These are phyloP conservation scores for Artibeus lituratus DNA, from an alignment of 2,797 vertebrate species.

Conservation along the genomic window DNA sequence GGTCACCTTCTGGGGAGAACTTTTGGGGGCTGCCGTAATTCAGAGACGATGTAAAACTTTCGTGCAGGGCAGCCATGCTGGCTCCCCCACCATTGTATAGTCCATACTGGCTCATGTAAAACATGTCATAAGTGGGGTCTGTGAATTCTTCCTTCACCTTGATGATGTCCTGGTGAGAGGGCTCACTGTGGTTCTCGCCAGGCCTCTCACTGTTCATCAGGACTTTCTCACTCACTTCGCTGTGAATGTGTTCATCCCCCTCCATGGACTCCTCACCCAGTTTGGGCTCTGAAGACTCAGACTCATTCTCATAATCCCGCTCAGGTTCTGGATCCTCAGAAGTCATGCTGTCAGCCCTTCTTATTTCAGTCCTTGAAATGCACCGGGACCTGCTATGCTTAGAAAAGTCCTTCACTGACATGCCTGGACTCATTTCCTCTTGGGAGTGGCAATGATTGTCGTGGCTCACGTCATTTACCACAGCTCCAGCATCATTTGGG, in stretches of 20 bases:
- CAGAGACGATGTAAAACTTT: slow-evolving; percentile 96
- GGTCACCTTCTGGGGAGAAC: slow-evolving; percentile 95
- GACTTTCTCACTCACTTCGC: slow-evolving; percentile 85
- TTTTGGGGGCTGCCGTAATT: slow-evolving; percentile 96
- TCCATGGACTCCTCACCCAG: slow-evolving; percentile 94
- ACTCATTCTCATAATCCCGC: slow-evolving; percentile 98
- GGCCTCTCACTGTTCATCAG: slow-evolving; percentile 88
- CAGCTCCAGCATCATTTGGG: slow-evolving; percentile 85
- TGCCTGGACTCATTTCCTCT: slow-evolving; percentile 95
- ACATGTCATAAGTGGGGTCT: slow-evolving; percentile 98
- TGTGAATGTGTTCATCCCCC: slow-evolving; percentile 85
- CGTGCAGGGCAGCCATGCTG: slow-evolving; percentile 97
- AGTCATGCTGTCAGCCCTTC: slow-evolving; percentile 96
- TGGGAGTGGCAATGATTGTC: slow-evolving; percentile 95
- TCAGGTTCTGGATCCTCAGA: slow-evolving; percentile 98
- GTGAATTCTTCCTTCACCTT: slow-evolving; percentile 98
- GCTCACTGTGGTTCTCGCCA: slow-evolving; percentile 90
- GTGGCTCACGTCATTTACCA: slow-evolving; percentile 82
- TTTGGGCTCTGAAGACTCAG: slow-evolving; percentile 96
- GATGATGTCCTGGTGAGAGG: slow-evolving; percentile 90
- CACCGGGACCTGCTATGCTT: slow-evolving; percentile 91
- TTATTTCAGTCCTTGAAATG: slow-evolving; percentile 90
- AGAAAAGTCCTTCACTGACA: slow-evolving; percentile 93
- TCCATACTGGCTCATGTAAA: slow-evolving; percentile 98
- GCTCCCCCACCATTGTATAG: slow-evolving; percentile 94